Evolutionary conservation across 2,113 vertebrate species (phyloP), one percentile per base, ranked within the genome.

Genomic region (Dascyllus trimaculatus): DNA sequence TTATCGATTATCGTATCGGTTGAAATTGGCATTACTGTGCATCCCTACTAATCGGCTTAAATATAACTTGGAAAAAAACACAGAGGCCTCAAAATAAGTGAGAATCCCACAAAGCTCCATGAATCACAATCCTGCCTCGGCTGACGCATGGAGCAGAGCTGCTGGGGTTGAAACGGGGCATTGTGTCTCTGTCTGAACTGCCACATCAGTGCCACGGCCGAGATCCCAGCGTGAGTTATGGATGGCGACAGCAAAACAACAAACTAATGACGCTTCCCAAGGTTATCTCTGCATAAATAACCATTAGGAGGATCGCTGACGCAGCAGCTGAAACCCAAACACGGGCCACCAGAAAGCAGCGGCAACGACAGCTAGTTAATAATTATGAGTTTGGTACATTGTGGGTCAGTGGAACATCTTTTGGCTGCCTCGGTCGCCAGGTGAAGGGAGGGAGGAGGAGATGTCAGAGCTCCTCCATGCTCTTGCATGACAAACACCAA

Each of bases 401-500:
- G 60, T 72, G 56, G 78, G 82, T 86, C 52, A 70, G 68, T 81
- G 58, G 66, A 84, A 68, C 73, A 84, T 71, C 51, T 56, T 80
- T 64, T 22, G 19, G 74, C 49, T 56, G 66, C 72, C 35, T 80
- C 60, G 54, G 43, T 1, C 29, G 62, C 73, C 78, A 85, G 81
- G 89, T 88, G 72, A 84, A 80, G 60, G n/a, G 62, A 63, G 61
- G 71, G 48, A 64, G 58, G 66, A 57, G 79, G 65, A 75, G 82
- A 94, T 90, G 91, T 90, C 88, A 87, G 84, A 59, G 84, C 79
- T 82, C 70, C n/a, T 14, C 82, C 35, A 83, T 81, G 81, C 82
- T 93, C 88, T 84, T 92, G 92, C 93, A 95, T 95, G 93, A 94
- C 93, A 95, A 95, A 94, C 90, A 95, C 86, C 86, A 90, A 94